Evolutionary conservation across 2,888 invertebrate genomes (phyloP), one percentile per base, ranked within the genome.

Genomic region (Troides oblongomaculatus): DNA sequence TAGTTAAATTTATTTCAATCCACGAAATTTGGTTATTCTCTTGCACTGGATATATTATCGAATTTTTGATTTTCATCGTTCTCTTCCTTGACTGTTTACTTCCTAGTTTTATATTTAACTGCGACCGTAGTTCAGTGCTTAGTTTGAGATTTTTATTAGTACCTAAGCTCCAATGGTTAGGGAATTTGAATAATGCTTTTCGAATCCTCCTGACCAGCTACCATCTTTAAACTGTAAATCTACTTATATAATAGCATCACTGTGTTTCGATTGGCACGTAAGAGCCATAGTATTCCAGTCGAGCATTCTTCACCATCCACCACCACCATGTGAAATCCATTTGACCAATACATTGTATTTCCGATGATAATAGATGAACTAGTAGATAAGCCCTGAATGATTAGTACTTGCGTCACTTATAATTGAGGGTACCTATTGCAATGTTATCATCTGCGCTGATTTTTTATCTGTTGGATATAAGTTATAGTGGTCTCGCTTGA

Each of bases 401-500:
- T 64, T 56, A 46, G 6, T 17, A 17, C 57, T n/a, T n/a, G 7
- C 62, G 70, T 70, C 63, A 70, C 30, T 17, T 0, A 10, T n/a
- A 43, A 67, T 58, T 61, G 43, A 60, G 64, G 59, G 62, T 59
- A 68, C 57, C 46, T 64, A 58, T 21, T 59, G 50, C 50, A 57
- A 56, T 59, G 61, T 71, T n/a, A 62, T 68, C 65, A 68, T 71
- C 65, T 71, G 25, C 65, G 59, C 59, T 57, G 30, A 65, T 62
- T 62, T 62, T 21, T 68, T 68, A 71, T 70, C 70, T 63, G n/a
- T 30, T n/a, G 6, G 23, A 67, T 70, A 70, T 60, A 67, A 67
- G 63, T 66, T 46, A 46, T 25, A 21, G 64, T 14, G 18, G 39
- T 53, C 21, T 43, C 46, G 46, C 18, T 6, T 46, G 6, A n/a